Evolutionary conservation across 2,797 vertebrate genomes (phyloP), one percentile per base, ranked within the genome.

Genomic region (Arvicola amphibius): DNA sequence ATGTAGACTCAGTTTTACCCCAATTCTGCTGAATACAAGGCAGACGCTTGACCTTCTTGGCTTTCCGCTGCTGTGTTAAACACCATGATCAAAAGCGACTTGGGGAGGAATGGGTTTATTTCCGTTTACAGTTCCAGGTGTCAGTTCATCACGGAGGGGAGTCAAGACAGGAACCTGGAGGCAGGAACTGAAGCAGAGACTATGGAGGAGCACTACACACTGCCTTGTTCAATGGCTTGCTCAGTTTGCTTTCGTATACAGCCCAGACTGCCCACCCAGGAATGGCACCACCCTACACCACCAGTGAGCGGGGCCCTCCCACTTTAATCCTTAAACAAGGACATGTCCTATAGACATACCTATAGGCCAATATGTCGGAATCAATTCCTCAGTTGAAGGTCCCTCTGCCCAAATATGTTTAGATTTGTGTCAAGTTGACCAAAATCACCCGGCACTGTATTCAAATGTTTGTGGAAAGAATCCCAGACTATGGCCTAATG

Each of bases 401-500:
- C 6, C 43, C 63, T 67, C 32, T 25, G 43, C 43, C 21, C 6
- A 8, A 8, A n/a, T 67, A 16, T 14, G 46, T 69, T 27, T n/a
- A 86, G 32, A 17, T 86, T 69, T 51, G 32, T 51, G 43, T 69
- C 46, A 48, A n/a, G 63, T 51, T 51, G 63, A 69, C 12, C 7
- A 6, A 48, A 69, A n/a, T 2, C 63, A 37, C 8, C 63, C 21
- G 17, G 32, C 21, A 51, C 43, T 37, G 7, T 91, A 17, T 27
- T 85, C 29, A 34, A 34, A 25, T 93, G 84, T 89, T 94, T 73
- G 43, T 25, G 43, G 76, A 73, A 91, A 80, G 59, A 91, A 91
- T 81, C 59, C 37, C 90, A 81, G 84, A 67, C 76, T 5, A 23
- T 34, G 1, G 3, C 14, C 40, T 69, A 80, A 53, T 1, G n/a